Evolutionary conservation across 2,113 vertebrate genomes (phyloP).

Genomic region (Falcunculus frontatus): DNA sequence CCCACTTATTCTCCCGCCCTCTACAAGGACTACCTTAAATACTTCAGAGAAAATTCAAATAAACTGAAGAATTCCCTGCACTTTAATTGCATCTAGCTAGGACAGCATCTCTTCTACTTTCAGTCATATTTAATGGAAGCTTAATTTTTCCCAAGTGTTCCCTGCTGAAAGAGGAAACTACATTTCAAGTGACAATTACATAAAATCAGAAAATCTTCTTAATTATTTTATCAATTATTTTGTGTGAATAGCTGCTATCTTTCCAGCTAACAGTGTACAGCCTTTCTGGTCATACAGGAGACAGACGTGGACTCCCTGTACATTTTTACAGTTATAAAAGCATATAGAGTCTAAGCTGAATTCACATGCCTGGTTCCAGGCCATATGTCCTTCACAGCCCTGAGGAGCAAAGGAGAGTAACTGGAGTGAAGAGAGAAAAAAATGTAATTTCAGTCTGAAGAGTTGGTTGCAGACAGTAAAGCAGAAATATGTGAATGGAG

Average conservation of each 20-base stretch:
- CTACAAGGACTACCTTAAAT: neutral
- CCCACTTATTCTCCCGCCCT: rapidly evolving
- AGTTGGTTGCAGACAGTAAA: neutral
- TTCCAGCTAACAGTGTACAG: neutral
- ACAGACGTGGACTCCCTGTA: rapidly evolving
- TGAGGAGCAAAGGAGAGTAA: neutral
- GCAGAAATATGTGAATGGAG: neutral
- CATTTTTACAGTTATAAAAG: neutral
- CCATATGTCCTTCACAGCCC: neutral
- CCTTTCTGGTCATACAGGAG: neutral
- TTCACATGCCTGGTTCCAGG: neutral
- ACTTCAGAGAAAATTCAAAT: neutral
- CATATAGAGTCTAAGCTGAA: neutral
- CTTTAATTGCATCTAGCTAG: neutral
- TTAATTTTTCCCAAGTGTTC: neutral
- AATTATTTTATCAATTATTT: neutral
- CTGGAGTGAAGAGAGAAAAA: neutral
- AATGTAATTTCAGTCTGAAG: neutral
- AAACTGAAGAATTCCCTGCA: neutral
- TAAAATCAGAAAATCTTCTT: neutral
- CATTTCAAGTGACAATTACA: neutral
- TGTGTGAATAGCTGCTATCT: neutral
- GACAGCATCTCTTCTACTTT: neutral
- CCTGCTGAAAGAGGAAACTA: neutral
- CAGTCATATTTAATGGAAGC: neutral